Percentiles rank a stretch among this genome's conserved stretches.
These are phyloP conservation scores for Arrhamphus sclerolepis DNA, from an alignment of 2,797 vertebrate genomes.

Conservation along the genomic window DNA sequence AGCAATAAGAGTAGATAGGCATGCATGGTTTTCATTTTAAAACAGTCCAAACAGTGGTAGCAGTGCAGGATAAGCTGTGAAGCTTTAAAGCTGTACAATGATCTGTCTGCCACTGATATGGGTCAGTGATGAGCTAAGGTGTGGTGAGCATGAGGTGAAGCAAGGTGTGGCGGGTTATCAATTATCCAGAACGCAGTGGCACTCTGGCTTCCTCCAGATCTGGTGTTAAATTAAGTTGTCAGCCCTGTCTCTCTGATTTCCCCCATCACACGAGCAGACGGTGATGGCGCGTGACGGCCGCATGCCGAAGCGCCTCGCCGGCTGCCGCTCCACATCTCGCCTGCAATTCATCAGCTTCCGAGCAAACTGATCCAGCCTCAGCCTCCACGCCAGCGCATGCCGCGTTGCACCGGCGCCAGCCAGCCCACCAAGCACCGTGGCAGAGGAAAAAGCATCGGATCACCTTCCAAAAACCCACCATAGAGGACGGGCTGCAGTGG, in stretches of 20 bases:
- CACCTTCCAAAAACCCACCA: constrained; percentile 82
- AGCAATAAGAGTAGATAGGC: neutral
- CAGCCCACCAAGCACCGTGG: constrained; percentile 68
- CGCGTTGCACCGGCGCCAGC: constrained; percentile 68
- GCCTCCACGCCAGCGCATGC: constrained; percentile 72
- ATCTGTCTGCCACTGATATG: constrained; percentile 39
- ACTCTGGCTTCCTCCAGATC: constrained; percentile 81
- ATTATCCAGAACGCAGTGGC: constrained; percentile 83
- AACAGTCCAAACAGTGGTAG: neutral
- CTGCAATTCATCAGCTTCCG: constrained; percentile 85
- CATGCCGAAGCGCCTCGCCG: constrained; percentile 81
- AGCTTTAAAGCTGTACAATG: constrained; percentile 36
- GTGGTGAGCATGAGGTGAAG: constrained; percentile 55
- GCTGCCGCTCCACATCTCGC: constrained; percentile 87
- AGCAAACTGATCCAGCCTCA: constrained; percentile 65
- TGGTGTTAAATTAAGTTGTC: constrained; percentile 88
- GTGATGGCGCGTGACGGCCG: constrained; percentile 86
- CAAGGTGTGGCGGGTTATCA: constrained; percentile 76
- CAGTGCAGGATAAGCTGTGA: constrained; percentile 20
- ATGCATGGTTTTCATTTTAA: too few relatives aligned
- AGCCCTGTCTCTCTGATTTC: constrained; percentile 83
- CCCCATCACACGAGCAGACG: constrained; percentile 79
- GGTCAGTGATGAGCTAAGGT: constrained; percentile 41
- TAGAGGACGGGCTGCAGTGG: constrained; percentile 73
- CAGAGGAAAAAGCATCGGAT: constrained; percentile 70